Evolutionary conservation across 2,888 invertebrate genomes (phyloP), one percentile per base, ranked within the genome.

Genomic region (Drosophila formosana): DNA sequence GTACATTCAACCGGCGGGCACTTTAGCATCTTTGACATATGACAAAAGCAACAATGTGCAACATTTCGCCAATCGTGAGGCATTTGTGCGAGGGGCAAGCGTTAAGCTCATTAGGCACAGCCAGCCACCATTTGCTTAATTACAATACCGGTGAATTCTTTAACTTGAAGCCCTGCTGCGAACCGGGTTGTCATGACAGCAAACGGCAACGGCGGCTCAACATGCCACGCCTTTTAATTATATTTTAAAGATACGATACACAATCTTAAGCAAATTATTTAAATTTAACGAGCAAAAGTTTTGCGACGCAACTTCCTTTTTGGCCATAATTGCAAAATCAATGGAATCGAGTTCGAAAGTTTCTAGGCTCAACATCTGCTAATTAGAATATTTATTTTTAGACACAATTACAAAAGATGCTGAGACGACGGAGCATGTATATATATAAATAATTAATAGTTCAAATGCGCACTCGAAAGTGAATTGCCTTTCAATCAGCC

Each of bases 291-390:
- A 56, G 60, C 39, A 39, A 79, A 80, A 73, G 41, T 73, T 78
- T 64, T 64, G n/a, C n/a, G 11, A 13, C 23, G 11, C 61, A 18
- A 26, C 32, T 23, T 30, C 11, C 32, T 13, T 25, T 45, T 51
- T 71, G 55, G 43, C 41, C 74, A 68, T 84, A 89, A 85, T 87
- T 88, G 71, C 75, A 77, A 87, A 85, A 88, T 85, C 89, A 88
- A 89, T 89, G 89, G 60, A 75, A 67, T 70, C 61, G 65, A 78
- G 43, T 69, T 79, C 61, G 32, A 55, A 82, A 82, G 65, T 85
- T 82, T 69, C 37, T 6, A 8, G 18, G 13, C 3, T 1, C 26
- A 39, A 0, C 57, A 65, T 32, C 55, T 65, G 64, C 68, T 85
- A 71, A 82, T 80, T 68, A 75, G 51, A 61, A 66, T 58, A 30